phyloP scores from a whole-genome alignment of 2,113 vertebrate genomes.

The Ovis canadensis region DNA sequence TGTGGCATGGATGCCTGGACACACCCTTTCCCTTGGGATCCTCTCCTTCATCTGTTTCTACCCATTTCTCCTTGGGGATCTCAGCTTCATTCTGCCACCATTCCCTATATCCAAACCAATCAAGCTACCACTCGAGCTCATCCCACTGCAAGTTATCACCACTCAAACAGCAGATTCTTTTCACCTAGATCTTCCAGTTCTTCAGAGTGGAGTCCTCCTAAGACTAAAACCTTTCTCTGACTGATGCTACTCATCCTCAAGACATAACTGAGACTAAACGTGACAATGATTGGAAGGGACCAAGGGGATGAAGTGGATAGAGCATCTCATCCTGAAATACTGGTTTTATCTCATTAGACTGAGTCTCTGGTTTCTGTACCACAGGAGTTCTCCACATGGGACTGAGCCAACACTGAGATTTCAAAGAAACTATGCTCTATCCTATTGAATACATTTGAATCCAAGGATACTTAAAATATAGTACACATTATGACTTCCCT shows the following conservation, averaged over 20 bases:
- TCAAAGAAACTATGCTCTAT: neutral
- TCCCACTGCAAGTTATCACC: neutral
- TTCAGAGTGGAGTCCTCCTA: neutral
- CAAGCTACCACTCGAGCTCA: neutral
- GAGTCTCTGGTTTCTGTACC: neutral
- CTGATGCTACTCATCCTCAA: neutral
- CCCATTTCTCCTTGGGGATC: neutral
- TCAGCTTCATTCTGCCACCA: neutral
- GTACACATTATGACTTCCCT: neutral
- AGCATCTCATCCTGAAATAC: neutral
- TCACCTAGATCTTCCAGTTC: neutral
- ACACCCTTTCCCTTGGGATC: neutral
- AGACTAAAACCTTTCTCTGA: neutral
- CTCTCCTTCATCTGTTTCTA: neutral
- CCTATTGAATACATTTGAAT: neutral
- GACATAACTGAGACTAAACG: neutral
- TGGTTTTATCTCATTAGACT: neutral
- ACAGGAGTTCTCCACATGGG: neutral
- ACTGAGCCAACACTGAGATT: neutral
- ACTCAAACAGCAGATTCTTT: neutral
- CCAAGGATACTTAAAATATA: neutral
- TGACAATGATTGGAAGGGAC: neutral
- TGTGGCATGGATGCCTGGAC: neutral
- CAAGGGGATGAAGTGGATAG: neutral
- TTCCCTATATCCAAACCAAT: neutral